Base-by-base conservation (phyloP, 1,140 invertebrate genomes). In the Bombus terrestris region DNA sequence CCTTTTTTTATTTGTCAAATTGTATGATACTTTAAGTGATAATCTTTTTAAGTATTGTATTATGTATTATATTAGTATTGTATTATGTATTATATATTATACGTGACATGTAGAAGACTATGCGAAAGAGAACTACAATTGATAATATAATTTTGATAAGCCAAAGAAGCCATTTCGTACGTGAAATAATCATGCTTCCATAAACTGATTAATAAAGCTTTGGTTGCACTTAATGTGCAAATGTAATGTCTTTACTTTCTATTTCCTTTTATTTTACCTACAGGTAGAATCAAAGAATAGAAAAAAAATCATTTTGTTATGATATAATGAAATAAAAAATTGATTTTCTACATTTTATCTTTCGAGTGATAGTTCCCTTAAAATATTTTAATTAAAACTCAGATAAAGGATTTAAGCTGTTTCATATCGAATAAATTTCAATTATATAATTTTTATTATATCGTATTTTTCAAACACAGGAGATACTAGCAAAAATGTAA, bases 261-360 rank as follows among this genome's bases (percentile, higher is more conserved):
- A 57, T 69, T 66, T 37, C 25, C 28, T 53, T 53, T 53, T 53
- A 53, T 53, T 53, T 53, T 22, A 53, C 47, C 25, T 15, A 32
- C 10, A 35, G 25, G 3, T 22, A 68, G 4, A n/a, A 62, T n/a
- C 0, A 43, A 0, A 25, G 64, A 22, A 28, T 3, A 15, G 10
- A 28, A 9, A 18, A 53, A 53, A 3, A 28, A 37, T 18, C 28
- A 69, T 80, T 85, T 71, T 84, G 66, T 84, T 62, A 72, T 4
- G 13, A 15, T 53, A 59, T 8, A 25, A 37, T 68, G 78, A 84
- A 84, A 39, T 77, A 41, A 79, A 84, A 79, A 37, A 79, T 72
- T 84, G 66, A 28, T 79, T 84, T 84, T 84, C n/a, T 79, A 72
- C 25, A 22, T 43, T 41, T 18, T 12, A 1, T 43, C 2, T 1